Percentiles rank a stretch among this genome's conserved stretches.
These are phyloP conservation scores for Zaprionus tsacasi DNA, from an alignment of 1,140 invertebrate genomes.

Conservation along the genomic window DNA sequence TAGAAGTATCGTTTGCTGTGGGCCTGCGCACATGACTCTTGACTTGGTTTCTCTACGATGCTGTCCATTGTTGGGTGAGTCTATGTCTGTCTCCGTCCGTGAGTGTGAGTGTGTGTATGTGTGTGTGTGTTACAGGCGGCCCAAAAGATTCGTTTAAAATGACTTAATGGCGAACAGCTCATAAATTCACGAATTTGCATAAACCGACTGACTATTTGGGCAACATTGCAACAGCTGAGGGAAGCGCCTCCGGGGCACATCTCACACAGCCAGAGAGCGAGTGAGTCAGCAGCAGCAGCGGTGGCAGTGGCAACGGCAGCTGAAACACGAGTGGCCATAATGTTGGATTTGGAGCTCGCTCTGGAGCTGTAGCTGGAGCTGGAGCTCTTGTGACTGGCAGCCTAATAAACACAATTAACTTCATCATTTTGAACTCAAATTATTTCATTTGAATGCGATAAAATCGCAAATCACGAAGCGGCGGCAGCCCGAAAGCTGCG, in stretches of 20 bases:
- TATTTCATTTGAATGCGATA: constrained; percentile 84
- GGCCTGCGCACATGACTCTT: constrained; percentile 24
- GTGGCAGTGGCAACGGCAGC: constrained; percentile 21
- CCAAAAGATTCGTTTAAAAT: constrained; percentile 77
- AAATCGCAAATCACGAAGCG: constrained; percentile 83
- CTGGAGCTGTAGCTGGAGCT: constrained; percentile 22
- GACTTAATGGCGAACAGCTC: constrained; percentile 82
- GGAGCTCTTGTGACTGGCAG: constrained; percentile 68
- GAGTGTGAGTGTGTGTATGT: constrained; percentile 4
- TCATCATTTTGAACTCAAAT: constrained; percentile 84
- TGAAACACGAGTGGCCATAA: constrained; percentile 47
- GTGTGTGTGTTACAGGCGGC: constrained; percentile 30
- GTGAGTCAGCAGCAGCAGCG: constrained; percentile 41
- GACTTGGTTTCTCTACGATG: constrained; percentile 53
- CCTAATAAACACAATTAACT: constrained; percentile 84
- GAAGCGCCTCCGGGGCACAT: constrained; percentile 65
- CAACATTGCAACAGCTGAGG: constrained; percentile 50
- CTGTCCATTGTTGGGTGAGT: constrained; percentile 57
- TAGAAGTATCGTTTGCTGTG: constrained; percentile 25
- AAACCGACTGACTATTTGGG: constrained; percentile 64
- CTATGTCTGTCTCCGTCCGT: neutral
- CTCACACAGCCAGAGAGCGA: constrained; percentile 36
- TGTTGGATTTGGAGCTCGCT: constrained; percentile 14
- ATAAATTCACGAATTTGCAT: constrained; percentile 83
- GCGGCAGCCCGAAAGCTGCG: constrained; percentile 37